Percentiles rank a stretch among this genome's conserved stretches.
phyloP scores from a whole-genome alignment of 1,140 invertebrate genomes.

The Riptortus pedestris region DNA sequence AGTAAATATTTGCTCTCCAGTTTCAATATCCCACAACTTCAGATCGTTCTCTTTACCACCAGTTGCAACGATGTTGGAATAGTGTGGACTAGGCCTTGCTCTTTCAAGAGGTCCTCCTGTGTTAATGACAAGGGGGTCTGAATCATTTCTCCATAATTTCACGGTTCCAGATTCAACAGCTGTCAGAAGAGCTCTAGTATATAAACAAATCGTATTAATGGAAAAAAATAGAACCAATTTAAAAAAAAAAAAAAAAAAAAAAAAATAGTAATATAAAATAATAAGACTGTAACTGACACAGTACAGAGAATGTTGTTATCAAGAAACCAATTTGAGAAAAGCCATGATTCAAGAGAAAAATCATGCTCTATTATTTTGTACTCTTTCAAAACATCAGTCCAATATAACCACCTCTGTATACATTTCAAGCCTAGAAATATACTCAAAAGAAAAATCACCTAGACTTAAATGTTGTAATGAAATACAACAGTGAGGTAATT shows the following conservation, averaged over 20 bases:
- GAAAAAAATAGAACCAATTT: neutral
- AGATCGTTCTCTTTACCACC: conserved; percentile 64
- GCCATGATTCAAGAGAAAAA: too few species aligned
- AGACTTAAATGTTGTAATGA: too few species aligned
- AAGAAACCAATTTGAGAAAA: too few species aligned
- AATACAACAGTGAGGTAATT: too few species aligned
- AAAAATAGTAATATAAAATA: too few species aligned
- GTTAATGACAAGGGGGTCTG: conserved; percentile 35
- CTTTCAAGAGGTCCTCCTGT: conserved; percentile 40
- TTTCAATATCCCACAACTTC: conserved; percentile 59
- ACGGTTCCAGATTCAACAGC: conserved; percentile 47
- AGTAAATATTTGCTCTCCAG: conserved; percentile 42
- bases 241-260: too few species aligned
- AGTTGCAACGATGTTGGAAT: conserved; percentile 47
- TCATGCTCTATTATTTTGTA: too few species aligned
- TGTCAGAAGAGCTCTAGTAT: conserved; percentile 37
- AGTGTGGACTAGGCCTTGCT: conserved; percentile 41
- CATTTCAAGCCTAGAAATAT: too few species aligned
- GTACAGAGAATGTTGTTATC: neutral
- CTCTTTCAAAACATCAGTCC: too few species aligned
- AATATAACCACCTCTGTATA: too few species aligned
- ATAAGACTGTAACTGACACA: neutral
- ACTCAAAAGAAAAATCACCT: too few species aligned
- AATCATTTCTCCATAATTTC: conserved; percentile 41
- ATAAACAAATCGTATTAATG: too few species aligned